These are phyloP conservation scores for Drosophila burlai DNA, from an alignment of 1,140 invertebrate species.

Conservation along the genomic window DNA sequence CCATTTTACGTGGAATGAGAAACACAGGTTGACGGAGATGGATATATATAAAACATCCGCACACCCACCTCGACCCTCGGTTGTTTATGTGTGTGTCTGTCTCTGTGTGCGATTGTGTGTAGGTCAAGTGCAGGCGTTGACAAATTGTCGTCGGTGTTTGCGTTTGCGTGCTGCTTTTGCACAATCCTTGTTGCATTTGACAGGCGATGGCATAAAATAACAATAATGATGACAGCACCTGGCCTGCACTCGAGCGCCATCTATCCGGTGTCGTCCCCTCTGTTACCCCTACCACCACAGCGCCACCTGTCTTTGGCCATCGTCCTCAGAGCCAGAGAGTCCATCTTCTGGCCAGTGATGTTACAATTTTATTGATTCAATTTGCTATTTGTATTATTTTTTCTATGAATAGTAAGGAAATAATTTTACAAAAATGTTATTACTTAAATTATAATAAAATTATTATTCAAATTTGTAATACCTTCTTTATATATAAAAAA, in stretches of 20 bases:
- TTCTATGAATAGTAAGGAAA: background rate
- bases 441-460: no score
- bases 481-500: no score
- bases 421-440: no score
- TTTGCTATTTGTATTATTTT: background rate
- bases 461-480: no score
- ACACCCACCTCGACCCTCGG: background rate
- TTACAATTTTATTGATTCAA: no score
- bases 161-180: conserved; percentile 43
- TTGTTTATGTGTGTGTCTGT: background rate
- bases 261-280: conserved; percentile 9
- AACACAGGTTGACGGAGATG: background rate
- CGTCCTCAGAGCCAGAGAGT: background rate
- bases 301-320: conserved; percentile 12
- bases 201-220: conserved; percentile 73
- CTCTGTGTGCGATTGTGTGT: conserved; percentile 31
- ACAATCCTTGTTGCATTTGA: conserved; percentile 74
- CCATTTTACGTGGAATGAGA: conserved; percentile 8
- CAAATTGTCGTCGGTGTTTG: conserved; percentile 69
- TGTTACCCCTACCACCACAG: background rate
- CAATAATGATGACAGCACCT: conserved; percentile 50
- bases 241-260: conserved; percentile 31
- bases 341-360: conserved; percentile 12
- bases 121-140: conserved; percentile 75
- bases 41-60: conserved; percentile 7